phyloP scores from a whole-genome alignment of 30 jellyfish, hydroid and myxozoan species.

The Mastigias papua region DNA sequence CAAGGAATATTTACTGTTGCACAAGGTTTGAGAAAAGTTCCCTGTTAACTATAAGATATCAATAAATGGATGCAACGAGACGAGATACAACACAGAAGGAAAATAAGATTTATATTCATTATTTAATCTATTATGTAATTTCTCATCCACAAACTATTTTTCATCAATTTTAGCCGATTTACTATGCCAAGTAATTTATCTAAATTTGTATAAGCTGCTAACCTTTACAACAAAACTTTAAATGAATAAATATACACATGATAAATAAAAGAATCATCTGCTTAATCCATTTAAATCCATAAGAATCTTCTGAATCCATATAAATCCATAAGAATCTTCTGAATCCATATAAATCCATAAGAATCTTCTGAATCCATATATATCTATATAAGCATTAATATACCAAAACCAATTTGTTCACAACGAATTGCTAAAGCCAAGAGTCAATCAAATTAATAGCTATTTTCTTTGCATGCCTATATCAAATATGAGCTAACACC shows the following conservation, averaged over 20 bases:
- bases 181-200: background rate
- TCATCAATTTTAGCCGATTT: background rate
- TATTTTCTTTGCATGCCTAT: background rate
- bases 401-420: background rate
- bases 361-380: background rate
- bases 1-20: no score
- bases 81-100: background rate
- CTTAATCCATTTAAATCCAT: no score
- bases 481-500: background rate
- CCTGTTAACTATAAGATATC: no score
- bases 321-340: no score
- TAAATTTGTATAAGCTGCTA: background rate
- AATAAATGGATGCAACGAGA: background rate
- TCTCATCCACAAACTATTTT: constrained; percentile 17
- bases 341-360: no score
- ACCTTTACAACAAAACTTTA: background rate
- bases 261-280: background rate
- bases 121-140: background rate
- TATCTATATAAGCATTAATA: background rate
- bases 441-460: background rate
- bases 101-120: background rate
- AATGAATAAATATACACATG: constrained; percentile 1
- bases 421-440: background rate
- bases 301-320: no score
- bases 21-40: no score